Conservation (phyloP, 2,797 vertebrate species). For the Bufotes viridis region DNA sequence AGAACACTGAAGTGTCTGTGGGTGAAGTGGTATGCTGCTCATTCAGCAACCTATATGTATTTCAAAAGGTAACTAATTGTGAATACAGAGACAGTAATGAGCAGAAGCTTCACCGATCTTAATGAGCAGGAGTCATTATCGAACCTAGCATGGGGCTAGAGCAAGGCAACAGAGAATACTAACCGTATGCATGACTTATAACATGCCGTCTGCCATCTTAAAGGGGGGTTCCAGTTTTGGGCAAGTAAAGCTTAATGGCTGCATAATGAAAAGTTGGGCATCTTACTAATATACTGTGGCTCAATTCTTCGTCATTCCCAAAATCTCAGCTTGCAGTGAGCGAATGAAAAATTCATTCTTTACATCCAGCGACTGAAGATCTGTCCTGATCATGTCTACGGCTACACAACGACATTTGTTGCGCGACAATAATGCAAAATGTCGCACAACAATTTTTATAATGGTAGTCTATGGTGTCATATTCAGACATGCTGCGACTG, state of each 20-base stretch:
- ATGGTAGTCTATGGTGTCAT: no score
- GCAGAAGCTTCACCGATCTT: neutral
- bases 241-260: neutral
- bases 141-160: neutral
- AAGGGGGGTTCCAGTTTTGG: neutral
- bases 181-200: neutral
- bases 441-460: no score
- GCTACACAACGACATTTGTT: no score
- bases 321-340: neutral
- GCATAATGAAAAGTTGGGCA: neutral
- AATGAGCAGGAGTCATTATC: neutral
- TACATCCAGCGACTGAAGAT: neutral
- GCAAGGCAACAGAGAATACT: neutral
- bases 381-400: no score
- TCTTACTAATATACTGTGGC: neutral
- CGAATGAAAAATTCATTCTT: neutral
- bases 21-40: neutral
- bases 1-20: neutral
- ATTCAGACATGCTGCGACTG: no score
- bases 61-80: conserved; percentile 19
- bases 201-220: neutral
- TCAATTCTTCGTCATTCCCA: neutral
- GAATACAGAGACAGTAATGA: neutral
- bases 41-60: neutral
- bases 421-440: no score